Base-by-base conservation (phyloP, 2,888 invertebrate species). In the Electrophaes corylata region DNA sequence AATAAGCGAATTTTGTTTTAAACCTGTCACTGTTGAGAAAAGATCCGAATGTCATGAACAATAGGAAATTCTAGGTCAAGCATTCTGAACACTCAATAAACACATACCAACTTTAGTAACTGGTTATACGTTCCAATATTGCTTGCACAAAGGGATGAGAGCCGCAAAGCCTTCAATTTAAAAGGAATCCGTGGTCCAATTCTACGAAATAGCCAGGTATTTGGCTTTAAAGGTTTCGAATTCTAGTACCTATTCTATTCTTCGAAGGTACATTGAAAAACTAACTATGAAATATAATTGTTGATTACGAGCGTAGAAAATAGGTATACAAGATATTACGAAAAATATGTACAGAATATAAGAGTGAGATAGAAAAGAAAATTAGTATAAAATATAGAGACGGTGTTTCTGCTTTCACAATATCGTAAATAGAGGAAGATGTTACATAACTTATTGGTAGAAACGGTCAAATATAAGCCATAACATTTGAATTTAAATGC, bases 51-150 rank as follows among this genome's bases (percentile, higher is more conserved):
- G 48, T 64, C 44, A 60, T 50, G 63, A 54, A 63, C 58, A 62
- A 41, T 59, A 60, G 31, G 58, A 50, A 67, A 65, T 67, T 65
- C 65, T 67, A 67, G 67, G 67, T 67, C 67, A 67, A 67, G 65
- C 58, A 58, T 67, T 55, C 45, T 57, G 33, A 39, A 53, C 54
- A 57, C 54, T 57, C 60, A 54, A 60, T 63, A 57, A 40, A 40
- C 61, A 52, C 47, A 59, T 59, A 55, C 52, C 58, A 39, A 63
- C 65, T 52, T 60, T 65, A 64, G 37, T 49, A n/a, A 20, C 47
- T 31, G 29, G 41, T 5, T 41, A 47, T 59, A 65, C 14, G 58
- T 45, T 56, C 60, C 55, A 64, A 49, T 57, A 55, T 67, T 19
- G 58, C 57, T 26, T 64, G 55, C 47, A 54, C 54, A 19, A 35